Evolutionary conservation across 1,140 invertebrate genomes (phyloP).

Genomic region (Diorhabda sublineata): DNA sequence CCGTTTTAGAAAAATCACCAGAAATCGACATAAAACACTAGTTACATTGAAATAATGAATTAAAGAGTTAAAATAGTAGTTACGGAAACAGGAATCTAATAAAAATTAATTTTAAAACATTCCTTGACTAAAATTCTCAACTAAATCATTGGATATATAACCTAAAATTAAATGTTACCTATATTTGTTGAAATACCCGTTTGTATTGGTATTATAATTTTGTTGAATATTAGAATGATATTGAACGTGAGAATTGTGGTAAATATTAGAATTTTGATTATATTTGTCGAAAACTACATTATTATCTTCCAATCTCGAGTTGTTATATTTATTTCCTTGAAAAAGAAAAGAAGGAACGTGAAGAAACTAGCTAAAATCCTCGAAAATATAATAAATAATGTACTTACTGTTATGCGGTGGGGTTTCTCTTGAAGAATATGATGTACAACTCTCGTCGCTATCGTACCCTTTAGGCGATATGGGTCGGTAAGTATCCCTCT

Average conservation of each 20-base stretch:
- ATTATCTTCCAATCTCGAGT: conserved; percentile 14
- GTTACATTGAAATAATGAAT: too few species aligned
- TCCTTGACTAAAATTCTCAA: too few species aligned
- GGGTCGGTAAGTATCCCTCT: conserved; percentile 16
- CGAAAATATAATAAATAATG: background rate
- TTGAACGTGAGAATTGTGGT: conserved; percentile 12
- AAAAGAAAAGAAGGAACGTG: conserved; percentile 4
- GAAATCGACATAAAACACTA: too few species aligned
- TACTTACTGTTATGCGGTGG: conserved; percentile 11
- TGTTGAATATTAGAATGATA: conserved; percentile 10
- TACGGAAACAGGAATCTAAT: too few species aligned
- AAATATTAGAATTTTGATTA: conserved; percentile 15
- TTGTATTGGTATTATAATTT: conserved; percentile 11
- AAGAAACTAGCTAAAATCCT: too few species aligned
- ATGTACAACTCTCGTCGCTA: conserved; percentile 27
- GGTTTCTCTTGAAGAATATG: conserved; percentile 23
- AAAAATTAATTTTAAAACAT: too few species aligned
- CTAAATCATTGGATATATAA: too few species aligned
- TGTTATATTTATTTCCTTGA: conserved; percentile 18
- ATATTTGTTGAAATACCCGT: conserved; percentile 17
- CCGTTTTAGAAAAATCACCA: too few species aligned
- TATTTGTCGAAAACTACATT: conserved; percentile 17
- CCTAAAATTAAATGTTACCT: conserved; percentile 8
- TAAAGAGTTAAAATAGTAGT: too few species aligned
- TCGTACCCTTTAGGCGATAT: conserved; percentile 23